Evolutionary conservation across 2,113 vertebrate genomes (phyloP), one percentile per base, ranked within the genome.

Genomic region (Podiceps cristatus): DNA sequence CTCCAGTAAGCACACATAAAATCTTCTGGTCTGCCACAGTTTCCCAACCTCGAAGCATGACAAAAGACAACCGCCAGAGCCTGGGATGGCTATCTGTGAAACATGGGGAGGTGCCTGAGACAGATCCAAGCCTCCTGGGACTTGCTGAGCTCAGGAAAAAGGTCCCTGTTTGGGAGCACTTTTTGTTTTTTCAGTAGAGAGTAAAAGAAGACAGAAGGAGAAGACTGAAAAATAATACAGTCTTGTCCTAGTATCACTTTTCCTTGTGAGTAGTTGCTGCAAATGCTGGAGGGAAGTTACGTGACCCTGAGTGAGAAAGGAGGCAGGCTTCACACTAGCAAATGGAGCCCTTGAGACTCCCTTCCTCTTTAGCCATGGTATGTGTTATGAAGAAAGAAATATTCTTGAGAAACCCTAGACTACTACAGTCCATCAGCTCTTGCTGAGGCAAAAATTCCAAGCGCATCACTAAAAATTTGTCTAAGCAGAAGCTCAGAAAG

Each of bases 221-320:
- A 67, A 17, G 9, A 74, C 25, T 35, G 64, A 86, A 89, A 94
- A 91, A 75, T 72, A 93, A 23, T 11, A 27, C 7, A 69, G 24
- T n/a, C 45, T 45, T 66, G 31, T 83, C 67, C 86, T 91, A 55
- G 31, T 20, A 76, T 79, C 28, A 42, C 42, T 90, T 93, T 96
- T 96, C 77, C 71, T 68, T 83, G 40, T 87, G 87, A 93, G 64
- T 75, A 94, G 40, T 33, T 94, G 59, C 85, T 83, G 49, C 22
- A 64, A 93, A 86, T 18, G 67, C 67, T 62, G 19, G 71, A 76
- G 50, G 55, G 59, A 86, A 69, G 45, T 58, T 75, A 45, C 0
- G 33, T 69, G 86, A 91, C 58, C 58, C 53, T 58, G 75, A 69
- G 66, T 13, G 42, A 90, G 71, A 86, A 83, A 69, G 44, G 10